phyloP scores from a whole-genome alignment of 2,888 invertebrate genomes.

The Polydrusus pterygomalis region DNA sequence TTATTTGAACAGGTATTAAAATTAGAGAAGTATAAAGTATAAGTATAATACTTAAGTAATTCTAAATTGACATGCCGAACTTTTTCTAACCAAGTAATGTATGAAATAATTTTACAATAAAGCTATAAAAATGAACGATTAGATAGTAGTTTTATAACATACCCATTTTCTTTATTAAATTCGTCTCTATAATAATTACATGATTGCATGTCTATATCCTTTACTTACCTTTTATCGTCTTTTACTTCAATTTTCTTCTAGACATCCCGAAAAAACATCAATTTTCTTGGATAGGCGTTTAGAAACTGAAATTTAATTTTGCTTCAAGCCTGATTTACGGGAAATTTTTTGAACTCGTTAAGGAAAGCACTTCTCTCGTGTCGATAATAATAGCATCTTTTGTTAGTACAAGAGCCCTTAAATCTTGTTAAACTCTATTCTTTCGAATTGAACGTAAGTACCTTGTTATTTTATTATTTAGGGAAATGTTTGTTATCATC shows the following conservation, averaged over 20 bases:
- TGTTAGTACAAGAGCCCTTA: constrained; percentile 47
- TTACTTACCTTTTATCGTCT: no score
- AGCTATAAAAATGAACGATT: no score
- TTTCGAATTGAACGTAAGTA: neutral
- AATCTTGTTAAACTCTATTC: constrained; percentile 41
- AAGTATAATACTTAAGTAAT: no score
- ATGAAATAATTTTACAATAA: no score
- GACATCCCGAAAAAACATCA: neutral
- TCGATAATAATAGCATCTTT: constrained; percentile 52
- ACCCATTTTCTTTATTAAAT: no score
- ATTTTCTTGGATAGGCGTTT: neutral
- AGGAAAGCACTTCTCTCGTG: constrained; percentile 47
- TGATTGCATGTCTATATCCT: no score
- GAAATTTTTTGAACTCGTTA: constrained; percentile 45
- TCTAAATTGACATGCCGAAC: no score
- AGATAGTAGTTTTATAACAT: no score
- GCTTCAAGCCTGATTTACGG: constrained; percentile 44
- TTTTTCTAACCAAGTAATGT: no score
- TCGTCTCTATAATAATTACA: no score
- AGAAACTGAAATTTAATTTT: constrained; percentile 41
- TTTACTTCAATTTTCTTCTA: neutral
- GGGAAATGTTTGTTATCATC: neutral
- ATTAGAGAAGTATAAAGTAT: no score
- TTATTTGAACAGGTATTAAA: no score
- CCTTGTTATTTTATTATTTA: neutral